phyloP scores from a whole-genome alignment of 1,140 invertebrate genomes.

The Matsumurasca onukii region DNA sequence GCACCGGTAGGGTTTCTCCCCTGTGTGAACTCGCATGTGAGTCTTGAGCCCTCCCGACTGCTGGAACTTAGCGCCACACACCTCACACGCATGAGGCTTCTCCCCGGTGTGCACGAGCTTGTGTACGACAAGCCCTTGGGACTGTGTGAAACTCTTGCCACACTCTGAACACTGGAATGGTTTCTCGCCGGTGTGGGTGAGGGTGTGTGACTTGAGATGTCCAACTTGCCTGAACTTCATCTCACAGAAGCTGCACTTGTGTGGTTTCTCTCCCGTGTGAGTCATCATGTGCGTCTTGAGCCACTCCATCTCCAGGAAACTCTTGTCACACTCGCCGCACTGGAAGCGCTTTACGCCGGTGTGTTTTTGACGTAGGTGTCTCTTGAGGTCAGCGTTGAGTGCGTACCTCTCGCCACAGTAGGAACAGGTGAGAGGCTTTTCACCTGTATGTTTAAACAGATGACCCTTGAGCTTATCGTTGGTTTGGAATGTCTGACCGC shows the following conservation, averaged over 20 bases:
- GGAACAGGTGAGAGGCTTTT: background rate
- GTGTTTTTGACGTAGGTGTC: background rate
- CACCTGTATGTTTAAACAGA: background rate
- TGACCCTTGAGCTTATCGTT: background rate
- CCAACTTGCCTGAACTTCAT: no score
- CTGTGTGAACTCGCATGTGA: background rate
- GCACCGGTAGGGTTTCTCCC: background rate
- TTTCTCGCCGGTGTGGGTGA: background rate
- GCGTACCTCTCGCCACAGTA: background rate
- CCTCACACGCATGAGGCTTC: background rate
- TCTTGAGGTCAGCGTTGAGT: background rate
- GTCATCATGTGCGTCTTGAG: background rate
- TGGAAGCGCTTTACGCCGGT: background rate
- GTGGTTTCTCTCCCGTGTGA: conserved; percentile 15
- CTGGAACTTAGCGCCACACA: background rate
- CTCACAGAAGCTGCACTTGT: conserved; percentile 1
- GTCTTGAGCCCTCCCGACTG: background rate
- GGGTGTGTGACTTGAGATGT: background rate
- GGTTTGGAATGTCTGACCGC: background rate
- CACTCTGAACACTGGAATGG: conserved; percentile 15
- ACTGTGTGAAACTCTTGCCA: background rate
- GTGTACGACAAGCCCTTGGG: background rate
- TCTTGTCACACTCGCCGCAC: background rate
- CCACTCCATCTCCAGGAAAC: no score
- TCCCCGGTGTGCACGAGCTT: conserved; percentile 2